These are phyloP conservation scores for Episyrphus balteatus DNA, from an alignment of 1,140 invertebrate species.

Conservation along the genomic window DNA sequence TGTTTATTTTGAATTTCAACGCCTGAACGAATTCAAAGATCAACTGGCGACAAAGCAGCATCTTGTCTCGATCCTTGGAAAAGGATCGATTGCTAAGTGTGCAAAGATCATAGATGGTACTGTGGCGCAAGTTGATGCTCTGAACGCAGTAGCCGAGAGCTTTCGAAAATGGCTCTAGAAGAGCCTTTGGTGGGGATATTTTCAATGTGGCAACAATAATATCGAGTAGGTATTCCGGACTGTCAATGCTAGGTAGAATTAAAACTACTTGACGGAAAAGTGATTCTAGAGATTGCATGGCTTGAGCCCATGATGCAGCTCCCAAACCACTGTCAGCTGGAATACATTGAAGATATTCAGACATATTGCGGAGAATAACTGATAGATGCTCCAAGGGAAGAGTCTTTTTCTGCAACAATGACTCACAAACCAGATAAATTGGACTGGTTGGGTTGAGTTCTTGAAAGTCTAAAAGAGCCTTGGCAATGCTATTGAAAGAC, in stretches of 20 bases:
- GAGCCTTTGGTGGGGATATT: constrained; percentile 60
- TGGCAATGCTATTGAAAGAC: constrained; percentile 89
- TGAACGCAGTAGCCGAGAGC: constrained; percentile 84
- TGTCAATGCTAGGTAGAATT: constrained; percentile 58
- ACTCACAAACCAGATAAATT: constrained; percentile 82
- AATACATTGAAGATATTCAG: constrained; percentile 85
- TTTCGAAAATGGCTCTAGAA: constrained; percentile 91
- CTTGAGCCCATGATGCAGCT: constrained; percentile 60
- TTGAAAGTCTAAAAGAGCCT: constrained; percentile 90
- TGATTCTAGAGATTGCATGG: constrained; percentile 73
- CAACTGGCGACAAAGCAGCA: constrained; percentile 77
- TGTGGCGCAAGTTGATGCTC: constrained; percentile 74
- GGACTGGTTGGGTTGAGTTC: constrained; percentile 92
- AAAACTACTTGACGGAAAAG: constrained; percentile 73
- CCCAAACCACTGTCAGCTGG: constrained; percentile 70
- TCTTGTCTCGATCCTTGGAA: constrained; percentile 84
- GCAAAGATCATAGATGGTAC: constrained; percentile 77
- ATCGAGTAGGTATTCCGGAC: constrained; percentile 65
- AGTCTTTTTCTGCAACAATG: constrained; percentile 79
- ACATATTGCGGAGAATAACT: constrained; percentile 76
- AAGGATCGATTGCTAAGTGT: constrained; percentile 81
- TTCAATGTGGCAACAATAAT: constrained; percentile 79
- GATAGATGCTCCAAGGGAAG: constrained; percentile 64
- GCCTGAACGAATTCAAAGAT: constrained; percentile 91
- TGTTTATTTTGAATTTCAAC: constrained; percentile 85